Evolutionary conservation across 2,797 vertebrate genomes (phyloP).

Genomic region (Furcifer pardalis): DNA sequence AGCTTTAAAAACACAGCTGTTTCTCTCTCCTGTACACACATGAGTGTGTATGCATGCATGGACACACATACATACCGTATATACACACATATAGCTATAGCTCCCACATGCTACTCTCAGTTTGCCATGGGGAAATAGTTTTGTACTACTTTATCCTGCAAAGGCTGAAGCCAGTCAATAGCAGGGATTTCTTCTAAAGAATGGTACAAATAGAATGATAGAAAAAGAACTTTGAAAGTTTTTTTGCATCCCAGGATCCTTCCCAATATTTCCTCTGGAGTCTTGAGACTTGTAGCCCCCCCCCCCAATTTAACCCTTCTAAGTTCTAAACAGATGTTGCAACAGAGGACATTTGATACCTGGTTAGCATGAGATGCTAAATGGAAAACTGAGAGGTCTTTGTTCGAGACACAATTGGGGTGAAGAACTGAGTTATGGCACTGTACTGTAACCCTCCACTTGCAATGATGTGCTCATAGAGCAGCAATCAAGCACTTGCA

Average conservation of each 20-base stretch:
- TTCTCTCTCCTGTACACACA: neutral
- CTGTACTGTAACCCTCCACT: neutral
- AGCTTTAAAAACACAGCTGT: conserved; percentile 62
- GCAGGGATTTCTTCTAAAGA: neutral
- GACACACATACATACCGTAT: neutral
- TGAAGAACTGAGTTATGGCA: no score
- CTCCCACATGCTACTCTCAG: conserved; percentile 54
- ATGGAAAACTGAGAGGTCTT: neutral
- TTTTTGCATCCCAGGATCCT: no score
- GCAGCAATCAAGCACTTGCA: neutral
- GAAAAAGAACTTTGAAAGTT: neutral
- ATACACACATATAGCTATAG: conserved; percentile 34
- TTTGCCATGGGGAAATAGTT: conserved; percentile 52
- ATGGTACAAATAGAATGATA: neutral
- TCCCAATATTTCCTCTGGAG: neutral
- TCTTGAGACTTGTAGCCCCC: no score
- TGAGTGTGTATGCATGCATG: no score
- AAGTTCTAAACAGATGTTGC: neutral
- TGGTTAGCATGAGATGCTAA: neutral
- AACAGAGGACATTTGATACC: neutral
- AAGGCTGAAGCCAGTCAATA: neutral
- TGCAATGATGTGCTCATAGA: neutral
- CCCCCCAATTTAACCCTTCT: no score
- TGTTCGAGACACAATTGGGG: neutral
- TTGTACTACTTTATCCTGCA: conserved; percentile 45